Conservation (phyloP, 2,888 invertebrate genomes). For the Drosophila niveifrons region DNA sequence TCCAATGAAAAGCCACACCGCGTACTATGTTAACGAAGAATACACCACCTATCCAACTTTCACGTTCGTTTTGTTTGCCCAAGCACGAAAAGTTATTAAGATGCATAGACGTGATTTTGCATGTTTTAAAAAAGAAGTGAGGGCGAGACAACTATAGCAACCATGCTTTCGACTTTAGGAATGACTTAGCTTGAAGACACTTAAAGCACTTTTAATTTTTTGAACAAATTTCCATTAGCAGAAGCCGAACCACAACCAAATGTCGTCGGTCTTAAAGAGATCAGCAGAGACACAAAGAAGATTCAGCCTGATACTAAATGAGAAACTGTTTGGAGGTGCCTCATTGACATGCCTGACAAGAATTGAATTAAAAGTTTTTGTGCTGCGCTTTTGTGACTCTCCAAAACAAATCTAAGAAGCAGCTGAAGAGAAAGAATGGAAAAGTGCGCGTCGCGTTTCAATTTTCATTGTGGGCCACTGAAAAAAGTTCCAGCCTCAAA, state of each 20-base stretch:
- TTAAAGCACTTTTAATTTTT: slow-evolving; percentile 52
- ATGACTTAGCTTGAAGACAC: slow-evolving; percentile 11
- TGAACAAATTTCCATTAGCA: slow-evolving; percentile 54
- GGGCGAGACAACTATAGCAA: slow-evolving; percentile 9
- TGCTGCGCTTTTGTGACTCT: slow-evolving; percentile 15
- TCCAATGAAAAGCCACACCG: slow-evolving; percentile 15
- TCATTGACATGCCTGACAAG: slow-evolving; percentile 76
- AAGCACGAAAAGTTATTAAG: slow-evolving; percentile 78
- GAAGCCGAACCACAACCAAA: slow-evolving; percentile 19
- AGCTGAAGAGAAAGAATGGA: slow-evolving; percentile 34
- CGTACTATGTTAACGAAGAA: slow-evolving; percentile 53
- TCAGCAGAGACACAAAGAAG: neutral
- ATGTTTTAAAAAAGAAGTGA: slow-evolving; percentile 56
- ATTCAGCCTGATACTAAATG: slow-evolving; percentile 11
- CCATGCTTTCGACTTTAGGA: neutral
- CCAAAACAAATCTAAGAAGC: slow-evolving; percentile 25
- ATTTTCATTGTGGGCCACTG: slow-evolving; percentile 43
- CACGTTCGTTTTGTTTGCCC: slow-evolving; percentile 75
- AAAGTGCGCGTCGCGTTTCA: slow-evolving; percentile 41
- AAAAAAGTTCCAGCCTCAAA: slow-evolving; percentile 50
- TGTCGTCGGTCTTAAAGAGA: slow-evolving; percentile 34
- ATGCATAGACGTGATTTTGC: slow-evolving; percentile 76
- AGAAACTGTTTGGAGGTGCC: slow-evolving; percentile 24
- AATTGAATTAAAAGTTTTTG: slow-evolving; percentile 77
- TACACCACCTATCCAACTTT: slow-evolving; percentile 70